Conservation (phyloP, 2,888 invertebrate species). For the Spodoptera picta region DNA sequence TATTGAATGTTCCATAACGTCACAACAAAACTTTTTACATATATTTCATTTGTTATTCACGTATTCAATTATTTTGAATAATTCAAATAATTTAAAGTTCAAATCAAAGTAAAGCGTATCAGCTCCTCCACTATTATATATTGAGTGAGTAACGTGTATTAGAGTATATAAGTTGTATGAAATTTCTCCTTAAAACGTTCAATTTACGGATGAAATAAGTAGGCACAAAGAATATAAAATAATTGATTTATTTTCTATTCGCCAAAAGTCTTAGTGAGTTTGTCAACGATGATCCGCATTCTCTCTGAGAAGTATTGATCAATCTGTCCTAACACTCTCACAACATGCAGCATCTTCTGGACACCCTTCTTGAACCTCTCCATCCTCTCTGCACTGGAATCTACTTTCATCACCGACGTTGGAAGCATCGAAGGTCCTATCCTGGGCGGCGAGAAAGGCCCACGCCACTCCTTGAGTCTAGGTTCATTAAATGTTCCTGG, state of each 20-base stretch:
- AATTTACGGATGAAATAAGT: too few relatives aligned
- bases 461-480: constrained; percentile 60
- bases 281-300: constrained; percentile 79
- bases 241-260: constrained; percentile 59
- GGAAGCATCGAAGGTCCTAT: constrained; percentile 69
- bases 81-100: too few relatives aligned
- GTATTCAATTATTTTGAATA: too few relatives aligned
- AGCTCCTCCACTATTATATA: too few relatives aligned
- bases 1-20: too few relatives aligned
- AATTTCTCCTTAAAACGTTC: too few relatives aligned
- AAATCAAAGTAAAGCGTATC: too few relatives aligned
- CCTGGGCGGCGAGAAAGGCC: constrained; percentile 64
- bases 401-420: constrained; percentile 62
- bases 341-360: constrained; percentile 80
- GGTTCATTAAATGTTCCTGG: constrained; percentile 71
- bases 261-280: constrained; percentile 77
- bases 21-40: too few relatives aligned
- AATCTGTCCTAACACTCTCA: constrained; percentile 80
- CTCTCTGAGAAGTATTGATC: constrained; percentile 82
- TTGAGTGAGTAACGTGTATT: too few relatives aligned
- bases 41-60: too few relatives aligned
- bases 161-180: too few relatives aligned
- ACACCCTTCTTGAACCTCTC: constrained; percentile 82
- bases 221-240: too few relatives aligned
- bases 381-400: constrained; percentile 80